These are phyloP conservation scores for Brachionus paranguensis DNA, from an alignment of 1,140 invertebrate species.

Conservation along the genomic window DNA sequence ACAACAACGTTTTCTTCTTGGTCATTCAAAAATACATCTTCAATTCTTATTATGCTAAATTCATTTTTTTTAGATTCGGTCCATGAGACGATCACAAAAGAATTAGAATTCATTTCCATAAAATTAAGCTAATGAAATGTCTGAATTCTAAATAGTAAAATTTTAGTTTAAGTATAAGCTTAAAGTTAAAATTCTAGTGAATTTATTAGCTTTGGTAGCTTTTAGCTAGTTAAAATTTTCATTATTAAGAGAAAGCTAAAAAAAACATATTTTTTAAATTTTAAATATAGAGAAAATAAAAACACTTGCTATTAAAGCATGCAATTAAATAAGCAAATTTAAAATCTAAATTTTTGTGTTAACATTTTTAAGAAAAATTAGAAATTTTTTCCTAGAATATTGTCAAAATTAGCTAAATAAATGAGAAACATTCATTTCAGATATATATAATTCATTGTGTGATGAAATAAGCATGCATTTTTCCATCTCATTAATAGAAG, in stretches of 20 bases:
- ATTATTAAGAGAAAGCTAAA: too few species aligned
- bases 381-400: too few species aligned
- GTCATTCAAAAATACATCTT: background rate
- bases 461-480: background rate
- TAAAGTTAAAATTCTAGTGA: background rate
- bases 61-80: background rate
- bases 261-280: too few species aligned
- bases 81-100: background rate
- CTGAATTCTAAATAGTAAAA: background rate
- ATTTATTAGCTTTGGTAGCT: background rate
- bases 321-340: background rate
- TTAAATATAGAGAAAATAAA: too few species aligned
- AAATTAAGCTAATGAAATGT: background rate
- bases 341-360: background rate
- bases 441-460: background rate
- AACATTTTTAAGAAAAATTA: too few species aligned
- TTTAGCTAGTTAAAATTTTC: background rate
- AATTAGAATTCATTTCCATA: too few species aligned
- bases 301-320: too few species aligned
- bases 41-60: background rate
- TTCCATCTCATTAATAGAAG: background rate
- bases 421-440: background rate
- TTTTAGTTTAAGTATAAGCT: background rate
- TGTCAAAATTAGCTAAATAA: background rate
- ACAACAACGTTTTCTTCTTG: background rate